A percentile compares a stretch with the other conserved stretches of the same genome.
These are phyloP conservation scores for Aricia agestis DNA, from an alignment of 1,140 invertebrate genomes.

Conservation along the genomic window DNA sequence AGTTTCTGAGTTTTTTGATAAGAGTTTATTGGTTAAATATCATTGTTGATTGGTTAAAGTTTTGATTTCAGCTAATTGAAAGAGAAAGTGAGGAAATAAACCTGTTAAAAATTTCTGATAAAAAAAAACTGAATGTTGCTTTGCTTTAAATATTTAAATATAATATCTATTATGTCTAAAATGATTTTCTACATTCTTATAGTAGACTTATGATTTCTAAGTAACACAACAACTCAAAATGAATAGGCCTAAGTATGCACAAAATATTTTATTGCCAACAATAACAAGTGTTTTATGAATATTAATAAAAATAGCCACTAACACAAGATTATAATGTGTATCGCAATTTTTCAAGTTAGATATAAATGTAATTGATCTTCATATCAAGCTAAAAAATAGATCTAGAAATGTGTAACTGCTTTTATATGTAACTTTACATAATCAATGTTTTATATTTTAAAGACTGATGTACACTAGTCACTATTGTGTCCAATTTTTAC, in stretches of 20 bases:
- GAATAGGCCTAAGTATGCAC: background rate
- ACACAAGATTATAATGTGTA: background rate
- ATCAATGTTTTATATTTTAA: conserved; percentile 62
- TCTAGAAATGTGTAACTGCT: conserved; percentile 32
- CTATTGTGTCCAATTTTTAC: conserved; percentile 72
- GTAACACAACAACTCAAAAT: background rate
- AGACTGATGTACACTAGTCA: conserved; percentile 76
- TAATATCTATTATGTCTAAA: no score
- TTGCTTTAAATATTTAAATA: no score
- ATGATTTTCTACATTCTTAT: no score
- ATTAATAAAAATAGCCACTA: conserved; percentile 2
- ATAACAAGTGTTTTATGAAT: background rate
- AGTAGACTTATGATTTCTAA: no score
- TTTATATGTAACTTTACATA: conserved; percentile 34
- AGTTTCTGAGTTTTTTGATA: no score
- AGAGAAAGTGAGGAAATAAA: no score
- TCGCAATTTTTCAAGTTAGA: background rate
- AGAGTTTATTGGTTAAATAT: no score
- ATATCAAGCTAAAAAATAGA: conserved; percentile 39
- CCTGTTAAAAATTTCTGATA: no score
- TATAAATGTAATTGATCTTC: conserved; percentile 40
- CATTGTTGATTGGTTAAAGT: no score
- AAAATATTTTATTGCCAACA: background rate
- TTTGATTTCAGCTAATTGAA: no score
- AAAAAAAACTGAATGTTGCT: no score